phyloP scores from a whole-genome alignment of 2,888 invertebrate genomes.

The Eucriotettix oculatus region DNA sequence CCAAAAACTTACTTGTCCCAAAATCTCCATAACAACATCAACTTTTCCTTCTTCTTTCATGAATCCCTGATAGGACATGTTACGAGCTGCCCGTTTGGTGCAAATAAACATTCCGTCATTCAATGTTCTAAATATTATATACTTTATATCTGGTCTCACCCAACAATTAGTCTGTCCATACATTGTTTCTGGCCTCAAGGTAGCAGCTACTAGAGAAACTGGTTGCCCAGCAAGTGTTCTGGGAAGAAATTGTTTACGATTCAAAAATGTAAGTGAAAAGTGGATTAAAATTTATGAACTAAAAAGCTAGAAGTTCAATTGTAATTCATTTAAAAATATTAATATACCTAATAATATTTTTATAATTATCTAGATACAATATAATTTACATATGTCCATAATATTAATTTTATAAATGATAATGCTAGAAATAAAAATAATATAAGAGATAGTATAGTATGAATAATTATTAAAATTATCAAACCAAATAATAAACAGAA shows the following conservation, averaged over 20 bases:
- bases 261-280: no score
- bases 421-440: no score
- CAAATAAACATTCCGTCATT: constrained; percentile 69
- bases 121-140: constrained; percentile 66
- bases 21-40: constrained; percentile 48
- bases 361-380: no score
- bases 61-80: constrained; percentile 92
- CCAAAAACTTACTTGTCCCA: constrained; percentile 38
- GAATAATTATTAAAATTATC: no score
- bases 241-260: neutral
- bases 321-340: no score
- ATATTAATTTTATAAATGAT: no score
- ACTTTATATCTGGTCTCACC: constrained; percentile 88
- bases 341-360: no score
- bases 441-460: no score
- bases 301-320: no score
- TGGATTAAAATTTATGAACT: no score
- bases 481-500: no score
- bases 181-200: constrained; percentile 98
- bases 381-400: no score
- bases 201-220: constrained; percentile 87
- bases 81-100: constrained; percentile 75
- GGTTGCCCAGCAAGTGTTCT: constrained; percentile 36
- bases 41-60: constrained; percentile 64
- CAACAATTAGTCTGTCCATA: constrained; percentile 99